Base-by-base conservation (phyloP, 1,140 invertebrate species). In the Ceratina australensis region DNA sequence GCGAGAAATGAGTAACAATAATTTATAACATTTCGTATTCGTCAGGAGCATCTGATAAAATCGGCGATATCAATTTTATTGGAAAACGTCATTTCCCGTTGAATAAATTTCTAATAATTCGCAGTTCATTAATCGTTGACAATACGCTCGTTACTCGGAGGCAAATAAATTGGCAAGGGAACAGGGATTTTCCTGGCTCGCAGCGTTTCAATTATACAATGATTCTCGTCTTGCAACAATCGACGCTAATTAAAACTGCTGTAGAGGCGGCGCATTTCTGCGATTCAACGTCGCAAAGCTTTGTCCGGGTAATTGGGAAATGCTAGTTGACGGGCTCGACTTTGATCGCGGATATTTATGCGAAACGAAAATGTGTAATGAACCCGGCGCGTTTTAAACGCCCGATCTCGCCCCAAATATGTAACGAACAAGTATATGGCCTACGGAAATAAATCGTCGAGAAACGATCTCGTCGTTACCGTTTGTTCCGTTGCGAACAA, bases 1-100 rank as follows among this genome's bases (percentile, higher is more conserved):
- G 93, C 33, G 33, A 7, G 52, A 94, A 94, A 90, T 82, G 91
- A 92, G 91, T 84, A 86, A 74, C 74, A 78, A 72, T 72, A 64
- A 65, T 12, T 26, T 18, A 26, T 16, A 1, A 3, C 33, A 10
- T 42, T 10, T 10, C 33, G 33, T 10, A 10, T 42, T 42, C 33
- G 10, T 42, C 33, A 10, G 3, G 33, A 42, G 10, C 5, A 10
- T 42, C 33, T 42, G 10, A 3, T 42, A 42, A 42, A 8, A 42
- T 42, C 33, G 33, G 10, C 10, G 10, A 42, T 10, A 7, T 42
- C 33, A 42, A 42, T 42, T n/a, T n/a, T 42, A 42, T 42, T 7
- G 5, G 33, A 42, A 42, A 42, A 42, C 33, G 33, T 42, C 10
- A 42, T 42, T 42, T 10, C 33, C 10, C 33, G 33, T 42, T 42